A percentile compares a stretch with the other conserved stretches of the same genome.
phyloP scores from a whole-genome alignment of 2,797 vertebrate species.

The Arnoldichthys spilopterus region DNA sequence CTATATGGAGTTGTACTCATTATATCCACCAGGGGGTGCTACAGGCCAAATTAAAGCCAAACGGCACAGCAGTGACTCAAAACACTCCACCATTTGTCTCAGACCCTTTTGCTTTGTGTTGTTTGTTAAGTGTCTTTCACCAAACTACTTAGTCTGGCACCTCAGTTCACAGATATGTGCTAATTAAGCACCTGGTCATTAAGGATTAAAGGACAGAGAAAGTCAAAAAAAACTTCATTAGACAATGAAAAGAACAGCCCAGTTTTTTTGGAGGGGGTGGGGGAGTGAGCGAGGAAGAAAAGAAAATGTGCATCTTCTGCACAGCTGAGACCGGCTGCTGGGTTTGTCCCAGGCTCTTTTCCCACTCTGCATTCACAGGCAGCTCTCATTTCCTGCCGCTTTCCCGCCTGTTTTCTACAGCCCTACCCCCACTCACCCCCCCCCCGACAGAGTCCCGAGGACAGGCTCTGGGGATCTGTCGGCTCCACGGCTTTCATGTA shows the following conservation, averaged over 20 bases:
- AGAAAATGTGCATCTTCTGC: background rate
- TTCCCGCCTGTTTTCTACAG: slow-evolving; percentile 51
- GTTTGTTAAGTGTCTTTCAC: slow-evolving; percentile 45
- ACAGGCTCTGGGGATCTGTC: slow-evolving; percentile 34
- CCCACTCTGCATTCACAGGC: slow-evolving; percentile 70
- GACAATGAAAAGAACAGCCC: background rate
- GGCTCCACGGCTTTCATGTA: slow-evolving; percentile 37
- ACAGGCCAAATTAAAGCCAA: slow-evolving; percentile 11
- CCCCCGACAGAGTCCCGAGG: slow-evolving; percentile 29
- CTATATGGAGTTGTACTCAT: background rate
- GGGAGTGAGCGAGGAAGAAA: background rate
- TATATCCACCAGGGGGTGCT: slow-evolving; percentile 66
- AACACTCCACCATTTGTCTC: background rate
- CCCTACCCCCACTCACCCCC: slow-evolving; percentile 49
- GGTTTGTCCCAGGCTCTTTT: slow-evolving; percentile 70
- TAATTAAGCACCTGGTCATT: slow-evolving; percentile 19
- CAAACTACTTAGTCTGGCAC: background rate
- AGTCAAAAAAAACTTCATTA: background rate
- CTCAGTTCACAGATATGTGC: background rate
- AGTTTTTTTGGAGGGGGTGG: slow-evolving; percentile 37
- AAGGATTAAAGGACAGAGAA: background rate
- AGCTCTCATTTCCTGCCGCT: slow-evolving; percentile 70
- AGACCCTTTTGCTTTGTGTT: slow-evolving; percentile 19
- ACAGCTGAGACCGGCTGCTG: slow-evolving; percentile 54
- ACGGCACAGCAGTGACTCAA: background rate